Evolutionary conservation across 64 coral and sea anemone genomes (phyloP).

Genomic region (Montipora cactus): DNA sequence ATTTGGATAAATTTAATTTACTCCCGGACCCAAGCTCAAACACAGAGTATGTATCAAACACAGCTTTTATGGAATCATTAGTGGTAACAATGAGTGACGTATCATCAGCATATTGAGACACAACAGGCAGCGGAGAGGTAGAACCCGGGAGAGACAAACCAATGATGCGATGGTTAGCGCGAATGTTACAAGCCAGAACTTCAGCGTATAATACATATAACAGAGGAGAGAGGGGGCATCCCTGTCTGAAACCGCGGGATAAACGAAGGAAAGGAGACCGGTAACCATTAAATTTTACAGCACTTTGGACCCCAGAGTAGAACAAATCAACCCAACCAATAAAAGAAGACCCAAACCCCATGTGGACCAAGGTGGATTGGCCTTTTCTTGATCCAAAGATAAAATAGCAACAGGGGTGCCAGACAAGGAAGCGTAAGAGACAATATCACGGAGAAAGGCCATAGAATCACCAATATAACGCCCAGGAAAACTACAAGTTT

Average conservation of each 20-base stretch:
- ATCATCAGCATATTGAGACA: background rate
- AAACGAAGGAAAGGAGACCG: background rate
- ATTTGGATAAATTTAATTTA: background rate
- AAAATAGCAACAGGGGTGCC: background rate
- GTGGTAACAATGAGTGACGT: background rate
- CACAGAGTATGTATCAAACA: background rate
- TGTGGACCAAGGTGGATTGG: background rate
- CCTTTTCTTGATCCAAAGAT: conserved; percentile 43
- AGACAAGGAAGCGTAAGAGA: background rate
- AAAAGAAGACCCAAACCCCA: conserved; percentile 22
- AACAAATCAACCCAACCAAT: conserved; percentile 17
- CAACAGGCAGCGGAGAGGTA: background rate
- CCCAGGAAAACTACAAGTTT: background rate
- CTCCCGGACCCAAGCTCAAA: background rate
- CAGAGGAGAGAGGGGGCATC: no score
- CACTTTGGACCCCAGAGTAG: background rate
- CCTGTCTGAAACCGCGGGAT: background rate
- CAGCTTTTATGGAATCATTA: background rate
- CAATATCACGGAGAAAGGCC: background rate
- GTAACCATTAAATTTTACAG: background rate
- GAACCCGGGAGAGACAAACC: background rate
- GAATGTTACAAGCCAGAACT: no score
- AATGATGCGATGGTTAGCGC: background rate
- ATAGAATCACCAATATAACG: background rate
- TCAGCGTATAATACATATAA: no score